Conservation (phyloP, 2,797 vertebrate species). For the Catostomus latipinnis region DNA sequence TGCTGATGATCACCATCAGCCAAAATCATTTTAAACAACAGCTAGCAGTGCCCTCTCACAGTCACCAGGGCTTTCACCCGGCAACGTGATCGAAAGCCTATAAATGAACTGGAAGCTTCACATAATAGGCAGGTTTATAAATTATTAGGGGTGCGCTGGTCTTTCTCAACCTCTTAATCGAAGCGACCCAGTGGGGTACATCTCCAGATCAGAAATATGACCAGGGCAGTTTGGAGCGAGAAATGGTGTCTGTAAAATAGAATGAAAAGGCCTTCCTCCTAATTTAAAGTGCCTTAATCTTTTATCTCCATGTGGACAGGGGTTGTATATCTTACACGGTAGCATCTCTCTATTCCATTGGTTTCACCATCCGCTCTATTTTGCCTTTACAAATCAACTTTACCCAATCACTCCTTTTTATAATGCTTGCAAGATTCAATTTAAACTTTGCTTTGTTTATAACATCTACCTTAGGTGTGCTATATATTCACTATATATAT, state of each 20-base stretch:
- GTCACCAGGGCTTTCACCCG: background rate
- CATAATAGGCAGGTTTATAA: conserved; percentile 39
- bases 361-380: background rate
- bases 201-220: conserved; percentile 32
- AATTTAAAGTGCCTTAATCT: conserved; percentile 18
- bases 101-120: conserved; percentile 36
- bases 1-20: background rate
- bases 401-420: conserved; percentile 6
- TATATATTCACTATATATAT: too few species aligned
- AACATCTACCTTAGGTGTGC: background rate
- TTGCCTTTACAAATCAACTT: conserved; percentile 2
- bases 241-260: conserved; percentile 23
- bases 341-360: conserved; percentile 48
- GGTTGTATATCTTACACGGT: conserved; percentile 51
- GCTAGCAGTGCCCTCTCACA: background rate
- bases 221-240: background rate
- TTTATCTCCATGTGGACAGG: background rate
- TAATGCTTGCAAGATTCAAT: background rate
- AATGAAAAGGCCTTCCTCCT: conserved; percentile 40
- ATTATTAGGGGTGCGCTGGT: conserved; percentile 20
- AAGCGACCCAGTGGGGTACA: conserved; percentile 5
- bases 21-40: conserved; percentile 22
- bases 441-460: background rate
- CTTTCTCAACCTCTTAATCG: conserved; percentile 27
- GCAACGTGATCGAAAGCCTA: conserved; percentile 19